Percentiles rank a stretch among this genome's conserved stretches.
Evolutionary conservation across 35 echinoderm and acorn worm genomes (phyloP).

Genomic region (Patiria miniata): DNA sequence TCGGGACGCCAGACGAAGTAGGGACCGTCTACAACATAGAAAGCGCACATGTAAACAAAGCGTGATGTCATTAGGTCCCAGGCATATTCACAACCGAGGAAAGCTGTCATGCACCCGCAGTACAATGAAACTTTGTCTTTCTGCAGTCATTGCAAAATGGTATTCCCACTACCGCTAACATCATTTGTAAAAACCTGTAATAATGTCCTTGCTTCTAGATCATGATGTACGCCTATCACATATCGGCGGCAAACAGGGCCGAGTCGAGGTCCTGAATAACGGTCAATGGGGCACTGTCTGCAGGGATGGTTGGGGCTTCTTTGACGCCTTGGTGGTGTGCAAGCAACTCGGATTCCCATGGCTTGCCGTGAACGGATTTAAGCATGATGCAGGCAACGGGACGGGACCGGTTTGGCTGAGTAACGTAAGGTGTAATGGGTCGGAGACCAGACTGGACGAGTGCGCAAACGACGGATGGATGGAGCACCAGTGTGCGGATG

Average conservation of each 20-base stretch:
- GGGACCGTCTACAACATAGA: no score
- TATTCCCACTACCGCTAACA: no score
- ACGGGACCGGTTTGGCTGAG: neutral
- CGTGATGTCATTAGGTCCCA: no score
- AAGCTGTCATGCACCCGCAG: no score
- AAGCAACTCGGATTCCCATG: neutral
- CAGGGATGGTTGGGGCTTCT: constrained; percentile 6
- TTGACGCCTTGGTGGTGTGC: constrained; percentile 7
- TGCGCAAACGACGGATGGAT: neutral
- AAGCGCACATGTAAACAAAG: no score
- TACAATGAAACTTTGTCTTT: no score
- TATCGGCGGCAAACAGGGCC: neutral
- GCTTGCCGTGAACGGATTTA: neutral
- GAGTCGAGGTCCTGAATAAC: neutral
- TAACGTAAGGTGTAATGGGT: neutral
- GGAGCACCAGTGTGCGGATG: neutral
- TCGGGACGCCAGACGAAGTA: no score
- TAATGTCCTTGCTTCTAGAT: neutral
- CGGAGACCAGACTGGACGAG: neutral
- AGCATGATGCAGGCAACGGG: neutral
- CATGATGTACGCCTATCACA: neutral
- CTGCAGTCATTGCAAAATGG: no score
- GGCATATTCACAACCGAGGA: no score
- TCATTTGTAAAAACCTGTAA: no score
- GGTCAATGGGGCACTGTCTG: neutral